Evolutionary conservation across 2,888 invertebrate genomes (phyloP), one percentile per base, ranked within the genome.

Genomic region (Trilocha varians): DNA sequence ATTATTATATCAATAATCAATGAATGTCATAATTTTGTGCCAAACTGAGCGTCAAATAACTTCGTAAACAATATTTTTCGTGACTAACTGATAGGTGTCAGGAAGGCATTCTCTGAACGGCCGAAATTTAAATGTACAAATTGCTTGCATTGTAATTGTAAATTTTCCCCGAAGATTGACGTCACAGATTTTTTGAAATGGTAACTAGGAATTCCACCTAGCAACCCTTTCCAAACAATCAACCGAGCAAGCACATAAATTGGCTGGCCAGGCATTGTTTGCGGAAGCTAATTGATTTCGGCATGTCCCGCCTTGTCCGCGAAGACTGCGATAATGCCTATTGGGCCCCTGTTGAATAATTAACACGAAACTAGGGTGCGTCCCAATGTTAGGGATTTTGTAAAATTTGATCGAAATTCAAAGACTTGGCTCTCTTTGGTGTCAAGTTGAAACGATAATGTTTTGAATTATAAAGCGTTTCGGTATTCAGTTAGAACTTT

Each of bases 251-350:
- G 70, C 64, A 70, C 55, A 71, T 69, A 69, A 65, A 72, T 69
- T 66, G 66, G 60, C 59, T 45, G 52, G 45, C 46, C 41, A 47
- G 52, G 55, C 51, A 47, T 55, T 73, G 73, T 75, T 65, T 74
- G 61, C 63, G 38, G 43, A 65, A 59, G 70, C 73, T 80, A 80
- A 80, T 80, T 78, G 79, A 73, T 76, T 76, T 69, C 61, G 58
- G 66, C 59, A 52, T 53, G 61, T 57, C 58, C 56, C 58, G 54
- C 44, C 50, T 52, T 47, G 54, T 47, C 59, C 43, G 34, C 37
- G 39, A 40, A 38, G 40, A 58, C 46, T 40, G 33, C 45, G 53
- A 61, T 68, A 66, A 68, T 66, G 62, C 60, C 58, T 58, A 68
- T 67, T 59, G 64, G 57, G 53, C 59, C 53, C 55, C 57, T 56